Base-by-base conservation (phyloP, 2,797 vertebrate genomes). In the Notolabrus celidotus region DNA sequence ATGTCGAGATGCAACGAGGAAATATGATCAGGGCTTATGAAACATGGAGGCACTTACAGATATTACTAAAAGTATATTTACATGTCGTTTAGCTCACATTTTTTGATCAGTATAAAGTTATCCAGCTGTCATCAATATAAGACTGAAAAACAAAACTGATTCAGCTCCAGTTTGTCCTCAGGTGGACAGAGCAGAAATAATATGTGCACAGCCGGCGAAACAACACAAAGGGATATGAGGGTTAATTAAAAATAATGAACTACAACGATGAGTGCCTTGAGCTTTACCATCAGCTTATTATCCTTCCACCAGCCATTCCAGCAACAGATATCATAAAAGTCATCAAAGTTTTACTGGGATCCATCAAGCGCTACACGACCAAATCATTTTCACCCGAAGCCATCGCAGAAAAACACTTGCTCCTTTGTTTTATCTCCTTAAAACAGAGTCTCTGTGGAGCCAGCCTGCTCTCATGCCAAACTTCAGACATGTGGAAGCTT, bases 161-260 rank as follows among this genome's bases (percentile, higher is more conserved):
- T n/a, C n/a, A n/a, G 7, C 9, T 41, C 5, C 8, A 7, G 5
- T 29, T 11, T 46, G 9, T 11, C 14, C 47, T 43, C 38, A 8
- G 16, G 10, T 20, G 11, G 27, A 51, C 31, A 38, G 15, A 29
- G n/a, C 53, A 22, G 42, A 6, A 20, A 19, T 22, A 23, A 58
- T 41, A 7, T 33, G 12, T 29, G n/a, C 56, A 22, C 17, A 39
- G 15, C 15, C 12, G 3, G 10, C 3, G 2, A 53, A n/a, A n/a
- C n/a, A 39, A 39, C 4, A 55, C 19, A 29, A 38, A 27, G n/a
- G 25, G 29, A 34, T n/a, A 6, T 11, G 12, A 19, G 38, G 56
- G 39, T 46, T 61, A 46, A 39, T 61, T 70, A 39, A 54, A 69
- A 42, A 54, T 47, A 25, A 61, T 47, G 33, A 61, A 33, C 50